A percentile compares a stretch with the other conserved stretches of the same genome.
Conservation (phyloP, 2,797 vertebrate genomes). For the Cynopterus sphinx region DNA sequence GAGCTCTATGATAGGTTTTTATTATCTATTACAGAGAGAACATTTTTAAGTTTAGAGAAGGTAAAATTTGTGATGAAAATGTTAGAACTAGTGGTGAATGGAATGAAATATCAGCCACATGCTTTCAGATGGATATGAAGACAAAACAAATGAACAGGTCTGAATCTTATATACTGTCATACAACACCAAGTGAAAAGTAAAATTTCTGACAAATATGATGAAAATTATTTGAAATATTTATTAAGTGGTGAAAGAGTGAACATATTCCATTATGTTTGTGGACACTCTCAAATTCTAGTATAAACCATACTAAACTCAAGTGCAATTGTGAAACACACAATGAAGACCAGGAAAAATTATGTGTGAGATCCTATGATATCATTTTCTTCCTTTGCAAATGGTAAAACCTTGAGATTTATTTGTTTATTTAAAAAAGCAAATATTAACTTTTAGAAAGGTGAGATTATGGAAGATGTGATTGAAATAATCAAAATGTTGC, state of each 20-base stretch:
- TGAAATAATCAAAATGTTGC: not conserved
- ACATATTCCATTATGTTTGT: not conserved
- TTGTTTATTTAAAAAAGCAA: not conserved
- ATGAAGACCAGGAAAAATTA: not conserved
- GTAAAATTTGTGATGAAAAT: conserved; percentile 17
- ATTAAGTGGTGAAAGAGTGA: not conserved
- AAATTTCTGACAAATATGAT: not conserved
- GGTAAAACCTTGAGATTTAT: not conserved
- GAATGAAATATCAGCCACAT: not conserved
- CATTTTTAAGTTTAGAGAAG: conserved; percentile 27
- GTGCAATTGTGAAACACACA: conserved; percentile 7
- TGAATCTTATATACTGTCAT: not conserved
- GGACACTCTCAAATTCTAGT: not conserved
- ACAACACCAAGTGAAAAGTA: not conserved
- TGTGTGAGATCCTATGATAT: not conserved
- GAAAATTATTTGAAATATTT: conserved; percentile 24
- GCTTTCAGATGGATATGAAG: not conserved
- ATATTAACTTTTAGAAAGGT: not conserved
- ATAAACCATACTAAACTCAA: not conserved
- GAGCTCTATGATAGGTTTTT: not conserved
- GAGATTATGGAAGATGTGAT: not conserved
- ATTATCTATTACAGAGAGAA: not conserved
- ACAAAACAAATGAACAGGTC: not conserved
- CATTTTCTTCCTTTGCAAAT: not conserved
- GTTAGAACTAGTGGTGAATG: not conserved